phyloP scores from a whole-genome alignment of 2,797 vertebrate species.

The Chaunax sp. region DNA sequence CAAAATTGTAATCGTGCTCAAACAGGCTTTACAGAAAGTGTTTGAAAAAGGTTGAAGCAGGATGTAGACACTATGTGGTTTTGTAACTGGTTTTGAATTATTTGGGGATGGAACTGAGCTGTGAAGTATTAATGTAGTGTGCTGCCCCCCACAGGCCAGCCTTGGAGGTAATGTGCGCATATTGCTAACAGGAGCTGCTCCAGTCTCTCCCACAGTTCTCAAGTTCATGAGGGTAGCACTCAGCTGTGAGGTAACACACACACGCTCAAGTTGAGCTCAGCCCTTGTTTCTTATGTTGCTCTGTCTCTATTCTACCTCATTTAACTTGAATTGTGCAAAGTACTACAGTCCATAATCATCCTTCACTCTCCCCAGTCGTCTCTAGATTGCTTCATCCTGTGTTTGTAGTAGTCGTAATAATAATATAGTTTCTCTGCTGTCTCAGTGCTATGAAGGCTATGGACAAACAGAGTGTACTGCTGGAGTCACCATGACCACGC shows the following conservation, averaged over 20 bases:
- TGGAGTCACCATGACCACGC: slow-evolving; percentile 88
- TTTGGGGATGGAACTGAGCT: background rate
- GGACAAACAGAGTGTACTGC: slow-evolving; percentile 96
- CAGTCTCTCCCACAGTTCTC: slow-evolving; percentile 91
- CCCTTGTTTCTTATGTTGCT: background rate
- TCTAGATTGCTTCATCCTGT: background rate
- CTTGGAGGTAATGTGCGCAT: slow-evolving; percentile 90
- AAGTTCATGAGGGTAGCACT: slow-evolving; percentile 91
- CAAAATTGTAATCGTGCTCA: too few relatives aligned
- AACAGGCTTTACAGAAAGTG: too few relatives aligned
- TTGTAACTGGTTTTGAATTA: too few relatives aligned
- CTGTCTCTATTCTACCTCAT: background rate
- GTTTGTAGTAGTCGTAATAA: background rate
- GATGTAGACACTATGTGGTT: too few relatives aligned
- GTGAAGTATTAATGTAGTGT: slow-evolving; percentile 7
- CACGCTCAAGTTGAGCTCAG: background rate
- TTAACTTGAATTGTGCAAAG: background rate
- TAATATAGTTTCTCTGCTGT: slow-evolving; percentile 9
- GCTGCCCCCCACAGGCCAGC: slow-evolving; percentile 84
- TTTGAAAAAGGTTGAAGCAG: too few relatives aligned
- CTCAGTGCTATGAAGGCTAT: slow-evolving; percentile 95
- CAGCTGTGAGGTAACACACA: slow-evolving; percentile 90
- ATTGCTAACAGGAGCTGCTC: slow-evolving; percentile 94
- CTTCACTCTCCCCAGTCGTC: too few relatives aligned
- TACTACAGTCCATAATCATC: background rate